Conservation (phyloP, 2,113 vertebrate species). For the Otolemur garnettii region DNA sequence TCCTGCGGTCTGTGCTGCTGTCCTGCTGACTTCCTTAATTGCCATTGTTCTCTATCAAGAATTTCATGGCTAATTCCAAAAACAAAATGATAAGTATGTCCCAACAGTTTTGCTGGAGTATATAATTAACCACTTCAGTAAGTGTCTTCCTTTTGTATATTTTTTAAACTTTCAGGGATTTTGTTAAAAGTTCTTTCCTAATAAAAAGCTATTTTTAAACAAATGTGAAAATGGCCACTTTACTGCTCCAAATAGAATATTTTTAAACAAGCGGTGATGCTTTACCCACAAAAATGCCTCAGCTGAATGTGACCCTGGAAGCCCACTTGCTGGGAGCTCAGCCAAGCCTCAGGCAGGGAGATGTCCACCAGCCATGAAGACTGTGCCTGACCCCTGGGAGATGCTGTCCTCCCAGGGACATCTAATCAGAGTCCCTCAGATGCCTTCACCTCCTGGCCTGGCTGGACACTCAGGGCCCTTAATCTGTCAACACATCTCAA, state of each 20-base stretch:
- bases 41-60: neutral
- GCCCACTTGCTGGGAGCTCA: too few species aligned
- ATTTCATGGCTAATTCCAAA: neutral
- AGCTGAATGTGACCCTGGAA: neutral
- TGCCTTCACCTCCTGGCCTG: rapidly evolving
- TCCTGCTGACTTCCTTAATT: neutral
- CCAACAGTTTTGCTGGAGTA: neutral
- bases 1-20: rapidly evolving
- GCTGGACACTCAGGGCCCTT: neutral
- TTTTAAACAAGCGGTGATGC: neutral
- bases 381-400: rapidly evolving
- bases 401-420: neutral
- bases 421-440: rapidly evolving
- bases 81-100: neutral
- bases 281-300: neutral
- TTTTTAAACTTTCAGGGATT: neutral
- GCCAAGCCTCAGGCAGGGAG: too few species aligned
- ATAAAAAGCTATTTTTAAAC: conserved; percentile 57
- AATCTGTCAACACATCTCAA: neutral
- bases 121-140: neutral
- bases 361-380: rapidly evolving
- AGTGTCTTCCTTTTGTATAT: neutral
- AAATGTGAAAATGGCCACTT: conserved; percentile 12
- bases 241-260: neutral
- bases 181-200: conserved; percentile 38